Evolutionary conservation across 1,140 invertebrate species (phyloP), one percentile per base, ranked within the genome.

Genomic region (Drosophila dunni): DNA sequence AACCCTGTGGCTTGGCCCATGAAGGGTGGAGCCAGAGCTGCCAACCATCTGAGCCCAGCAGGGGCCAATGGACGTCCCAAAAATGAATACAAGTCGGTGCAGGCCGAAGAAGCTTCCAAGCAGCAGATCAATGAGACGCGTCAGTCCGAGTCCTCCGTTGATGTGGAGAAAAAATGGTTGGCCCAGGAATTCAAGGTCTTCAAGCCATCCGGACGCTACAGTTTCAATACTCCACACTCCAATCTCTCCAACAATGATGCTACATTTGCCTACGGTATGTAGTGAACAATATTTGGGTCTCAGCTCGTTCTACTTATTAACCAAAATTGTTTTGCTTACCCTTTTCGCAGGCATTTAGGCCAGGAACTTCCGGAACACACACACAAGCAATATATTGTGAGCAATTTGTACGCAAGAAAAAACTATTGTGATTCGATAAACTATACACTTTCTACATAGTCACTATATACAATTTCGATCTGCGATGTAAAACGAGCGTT

Each of bases 131-230:
- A 13, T 6, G 44, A 9, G 9, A 68, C 63, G 4, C 40, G 33
- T 15, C 38, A 50, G 7, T 7, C 13, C 0, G 67, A 69, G n/a
- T 36, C 48, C 1, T 50, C 54, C 29, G 15, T 20, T 4, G 61
- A 46, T 36, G 15, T 56, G 3, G 45, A 63, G 8, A 79, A 79
- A 13, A 86, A 86, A 10, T 82, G 83, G 79, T 61, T 74, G 1
- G 66, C 62, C 34, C 69, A 74, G 13, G 70, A 79, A 36, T 88
- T 62, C 13, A 74, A 88, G 53, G 17, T 82, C 29, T 79, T 88
- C 10, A 72, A 88, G 58, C 72, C 82, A 6, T 66, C 65, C 13
- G 71, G 71, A 24, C 54, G 36, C 42, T 69, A 69, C 66, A 70
- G 70, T 15, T 62, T 58, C 7, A 42, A 46, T 1, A 29, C 11